A percentile compares a stretch with the other conserved stretches of the same genome.
These are phyloP conservation scores for Heliconius hermathena DNA, from an alignment of 1,140 invertebrate species.

Conservation along the genomic window DNA sequence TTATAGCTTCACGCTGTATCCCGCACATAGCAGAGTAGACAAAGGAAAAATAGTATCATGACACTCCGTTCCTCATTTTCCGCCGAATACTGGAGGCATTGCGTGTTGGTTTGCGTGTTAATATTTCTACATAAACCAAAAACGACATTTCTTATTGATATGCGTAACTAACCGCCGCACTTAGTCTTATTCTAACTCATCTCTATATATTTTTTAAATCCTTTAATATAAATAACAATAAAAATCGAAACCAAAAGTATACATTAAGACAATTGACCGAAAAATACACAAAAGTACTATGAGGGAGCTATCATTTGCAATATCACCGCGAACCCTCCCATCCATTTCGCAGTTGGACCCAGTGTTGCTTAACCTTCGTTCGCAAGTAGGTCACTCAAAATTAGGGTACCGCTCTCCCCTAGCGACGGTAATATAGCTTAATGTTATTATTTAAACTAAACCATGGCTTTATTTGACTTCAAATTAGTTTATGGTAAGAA, in stretches of 20 bases:
- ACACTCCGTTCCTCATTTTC: too few relatives aligned
- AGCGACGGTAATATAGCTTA: not conserved
- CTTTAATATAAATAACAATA: too few relatives aligned
- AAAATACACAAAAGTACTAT: not conserved
- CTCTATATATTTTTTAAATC: too few relatives aligned
- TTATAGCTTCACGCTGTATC: too few relatives aligned
- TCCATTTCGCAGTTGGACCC: conserved; percentile 1
- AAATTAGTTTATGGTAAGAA: not conserved
- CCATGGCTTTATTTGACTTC: not conserved
- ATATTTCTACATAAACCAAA: too few relatives aligned
- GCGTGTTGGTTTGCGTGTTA: too few relatives aligned
- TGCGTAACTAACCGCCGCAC: too few relatives aligned
- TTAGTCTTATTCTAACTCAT: too few relatives aligned
- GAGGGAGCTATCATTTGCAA: not conserved
- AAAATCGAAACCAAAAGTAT: not conserved
- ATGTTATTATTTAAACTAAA: conserved; percentile 9
- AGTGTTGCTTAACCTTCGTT: not conserved
- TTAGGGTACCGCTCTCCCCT: not conserved
- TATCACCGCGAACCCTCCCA: not conserved
- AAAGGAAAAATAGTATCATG: too few relatives aligned
- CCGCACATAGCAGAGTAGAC: too few relatives aligned
- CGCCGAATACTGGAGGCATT: too few relatives aligned
- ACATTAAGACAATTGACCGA: not conserved
- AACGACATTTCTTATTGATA: too few relatives aligned
- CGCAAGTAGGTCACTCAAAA: conserved; percentile 3